Base-by-base conservation (phyloP, 2,888 invertebrate genomes). In the Hofmannophila pseudospretella region DNA sequence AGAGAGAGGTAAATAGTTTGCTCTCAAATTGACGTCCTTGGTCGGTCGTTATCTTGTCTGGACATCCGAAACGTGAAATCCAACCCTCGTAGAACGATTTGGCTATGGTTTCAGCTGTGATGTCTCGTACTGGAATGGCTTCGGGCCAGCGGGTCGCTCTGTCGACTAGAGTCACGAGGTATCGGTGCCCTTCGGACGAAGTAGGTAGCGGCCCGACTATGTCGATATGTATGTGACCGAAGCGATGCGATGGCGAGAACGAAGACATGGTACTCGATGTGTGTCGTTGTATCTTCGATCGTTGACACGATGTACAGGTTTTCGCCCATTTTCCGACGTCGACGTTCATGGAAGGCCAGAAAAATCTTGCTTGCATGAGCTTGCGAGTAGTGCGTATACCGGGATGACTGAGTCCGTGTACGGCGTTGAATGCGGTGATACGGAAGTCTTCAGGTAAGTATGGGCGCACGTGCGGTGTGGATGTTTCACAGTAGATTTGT, bases 21-120 rank as follows among this genome's bases (percentile, higher is more conserved):
- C 66, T 67, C 13, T 68, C 53, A 20, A 51, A 51, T 23, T 49
- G 49, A 0, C 46, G 35, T 2, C 46, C 68, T 39, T 69, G 70
- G 7, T 65, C 52, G 12, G 60, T 55, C 32, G 69, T 73, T 4
- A 59, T 59, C 7, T 33, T 36, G 38, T 35, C 16, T 1, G 49
- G 49, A 30, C 42, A 45, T n/a, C 45, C 44, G 29, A 40, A 49
- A 4, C 49, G 34, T 2, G 36, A 23, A n/a, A 53, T 44, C 50
- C 53, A 53, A 7, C 37, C 32, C 0, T 42, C 38, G 27, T 48
- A 47, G 1, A 50, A 8, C 1, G 20, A 26, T 22, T 38, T 41
- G 0, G 58, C 53, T 7, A 54, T 50, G 1, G 38, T 44, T 11
- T 58, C 53, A 1, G 54, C 47, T 4, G 46, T 47, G 3, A 51